Percentiles rank a stretch among this genome's conserved stretches.
Conservation (phyloP, 2,797 vertebrate genomes). For the Prionace glauca region DNA sequence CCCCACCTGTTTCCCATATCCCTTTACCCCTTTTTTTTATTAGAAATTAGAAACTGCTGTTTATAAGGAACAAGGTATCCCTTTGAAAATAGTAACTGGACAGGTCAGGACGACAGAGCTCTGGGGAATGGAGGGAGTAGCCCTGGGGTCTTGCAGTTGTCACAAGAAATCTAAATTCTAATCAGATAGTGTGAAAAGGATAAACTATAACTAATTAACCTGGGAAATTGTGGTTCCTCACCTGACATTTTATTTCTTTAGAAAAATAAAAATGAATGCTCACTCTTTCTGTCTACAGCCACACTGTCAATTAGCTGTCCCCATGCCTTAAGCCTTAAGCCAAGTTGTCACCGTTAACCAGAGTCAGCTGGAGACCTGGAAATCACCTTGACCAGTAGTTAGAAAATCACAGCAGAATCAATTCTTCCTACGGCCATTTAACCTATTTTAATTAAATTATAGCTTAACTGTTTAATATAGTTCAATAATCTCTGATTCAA, state of each 20-base stretch:
- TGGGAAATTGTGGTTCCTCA: neutral
- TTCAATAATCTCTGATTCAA: neutral
- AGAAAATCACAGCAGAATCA: neutral
- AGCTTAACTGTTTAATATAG: neutral
- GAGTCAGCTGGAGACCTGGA: neutral
- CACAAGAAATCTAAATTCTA: neutral
- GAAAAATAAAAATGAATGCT: neutral
- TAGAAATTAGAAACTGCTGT: neutral
- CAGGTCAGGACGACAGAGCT: neutral
- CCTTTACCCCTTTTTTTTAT: too few relatives aligned
- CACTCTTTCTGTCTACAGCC: neutral
- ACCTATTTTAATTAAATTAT: neutral
- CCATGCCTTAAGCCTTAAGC: neutral
- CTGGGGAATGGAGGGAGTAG: too few relatives aligned
- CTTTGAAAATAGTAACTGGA: neutral
- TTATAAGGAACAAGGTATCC: neutral
- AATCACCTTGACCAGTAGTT: neutral
- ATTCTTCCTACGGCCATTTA: neutral
- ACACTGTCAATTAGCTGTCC: neutral
- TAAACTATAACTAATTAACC: neutral
- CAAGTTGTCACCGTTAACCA: neutral
- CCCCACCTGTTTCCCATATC: too few relatives aligned
- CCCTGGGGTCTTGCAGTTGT: neutral
- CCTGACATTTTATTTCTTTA: neutral
- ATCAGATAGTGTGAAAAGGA: neutral